A percentile compares a stretch with the other conserved stretches of the same genome.
Evolutionary conservation across 2,888 invertebrate species (phyloP).

Genomic region (Drosophila anomalipes): DNA sequence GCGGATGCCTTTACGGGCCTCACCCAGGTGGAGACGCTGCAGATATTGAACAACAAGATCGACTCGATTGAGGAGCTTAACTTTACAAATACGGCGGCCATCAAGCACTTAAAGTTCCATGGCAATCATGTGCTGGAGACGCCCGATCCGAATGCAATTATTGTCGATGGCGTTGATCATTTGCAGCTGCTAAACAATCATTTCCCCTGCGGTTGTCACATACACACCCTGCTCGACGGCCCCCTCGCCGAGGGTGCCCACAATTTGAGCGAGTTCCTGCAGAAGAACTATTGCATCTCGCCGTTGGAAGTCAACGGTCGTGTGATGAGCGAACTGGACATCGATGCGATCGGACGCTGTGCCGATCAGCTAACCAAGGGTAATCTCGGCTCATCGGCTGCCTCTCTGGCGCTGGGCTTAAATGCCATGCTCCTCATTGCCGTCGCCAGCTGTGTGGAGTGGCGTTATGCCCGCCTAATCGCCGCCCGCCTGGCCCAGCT

Average conservation of each 20-base stretch:
- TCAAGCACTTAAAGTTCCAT: conserved; percentile 90
- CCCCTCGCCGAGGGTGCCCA: conserved; percentile 90
- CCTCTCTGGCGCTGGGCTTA: conserved; percentile 80
- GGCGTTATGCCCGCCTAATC: conserved; percentile 59
- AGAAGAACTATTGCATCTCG: conserved; percentile 93
- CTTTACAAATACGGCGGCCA: conserved; percentile 89
- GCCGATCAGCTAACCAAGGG: conserved; percentile 89
- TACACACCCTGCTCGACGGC: conserved; percentile 91
- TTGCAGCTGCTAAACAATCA: conserved; percentile 92
- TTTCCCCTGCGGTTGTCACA: conserved; percentile 94
- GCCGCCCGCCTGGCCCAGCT: conserved; percentile 55
- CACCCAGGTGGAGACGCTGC: conserved; percentile 89
- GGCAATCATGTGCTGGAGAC: conserved; percentile 94
- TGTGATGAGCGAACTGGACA: conserved; percentile 89
- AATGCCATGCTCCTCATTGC: conserved; percentile 82
- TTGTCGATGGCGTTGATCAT: conserved; percentile 90
- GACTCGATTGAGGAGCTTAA: conserved; percentile 92
- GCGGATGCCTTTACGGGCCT: conserved; percentile 92
- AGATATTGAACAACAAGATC: conserved; percentile 94
- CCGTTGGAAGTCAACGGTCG: conserved; percentile 93
- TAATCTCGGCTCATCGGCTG: conserved; percentile 87
- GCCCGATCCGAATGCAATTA: conserved; percentile 89
- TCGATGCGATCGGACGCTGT: conserved; percentile 89
- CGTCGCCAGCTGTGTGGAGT: conserved; percentile 72
- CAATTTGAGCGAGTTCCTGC: conserved; percentile 88